A percentile compares a stretch with the other conserved stretches of the same genome.
These are phyloP conservation scores for Listrodromus nycthemerus DNA, from an alignment of 2,888 invertebrate species.

Conservation along the genomic window DNA sequence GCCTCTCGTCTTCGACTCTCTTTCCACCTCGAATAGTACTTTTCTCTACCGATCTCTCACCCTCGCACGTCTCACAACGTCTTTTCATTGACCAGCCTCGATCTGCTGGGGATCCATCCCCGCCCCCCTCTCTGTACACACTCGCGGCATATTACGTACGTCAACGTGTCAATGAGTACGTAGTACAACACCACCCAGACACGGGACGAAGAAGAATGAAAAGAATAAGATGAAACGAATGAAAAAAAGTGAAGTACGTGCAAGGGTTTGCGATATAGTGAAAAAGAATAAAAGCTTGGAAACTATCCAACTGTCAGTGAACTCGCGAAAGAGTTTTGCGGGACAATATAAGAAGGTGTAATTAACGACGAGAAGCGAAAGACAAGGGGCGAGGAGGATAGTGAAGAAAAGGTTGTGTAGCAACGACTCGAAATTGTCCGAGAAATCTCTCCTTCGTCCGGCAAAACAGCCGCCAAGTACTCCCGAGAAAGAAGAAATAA, in stretches of 20 bases:
- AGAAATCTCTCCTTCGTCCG: slow-evolving; percentile 28
- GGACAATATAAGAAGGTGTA: slow-evolving; percentile 57
- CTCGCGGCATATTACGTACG: slow-evolving; percentile 48
- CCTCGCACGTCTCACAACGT: slow-evolving; percentile 45
- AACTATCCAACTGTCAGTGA: slow-evolving; percentile 50
- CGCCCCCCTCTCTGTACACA: slow-evolving; percentile 24
- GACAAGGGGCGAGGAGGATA: not conserved
- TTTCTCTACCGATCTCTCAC: slow-evolving; percentile 43
- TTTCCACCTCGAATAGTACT: slow-evolving; percentile 32
- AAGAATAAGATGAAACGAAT: slow-evolving; percentile 48
- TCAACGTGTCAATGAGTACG: no score
- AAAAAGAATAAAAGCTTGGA: slow-evolving; percentile 44
- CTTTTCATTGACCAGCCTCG: slow-evolving; percentile 63
- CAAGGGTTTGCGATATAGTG: slow-evolving; percentile 53
- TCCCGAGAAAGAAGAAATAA: slow-evolving; percentile 65
- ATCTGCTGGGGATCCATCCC: slow-evolving; percentile 19
- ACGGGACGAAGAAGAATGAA: slow-evolving; percentile 37
- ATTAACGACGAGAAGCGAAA: slow-evolving; percentile 60
- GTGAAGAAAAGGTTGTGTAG: slow-evolving; percentile 17
- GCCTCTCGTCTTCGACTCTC: slow-evolving; percentile 1
- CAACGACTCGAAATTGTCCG: slow-evolving; percentile 54
- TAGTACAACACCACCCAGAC: slow-evolving; percentile 29
- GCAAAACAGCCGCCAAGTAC: slow-evolving; percentile 32
- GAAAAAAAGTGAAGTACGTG: slow-evolving; percentile 37
- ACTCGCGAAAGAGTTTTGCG: slow-evolving; percentile 49